These are phyloP conservation scores for Nemotelus pantherinus DNA, from an alignment of 2,888 invertebrate genomes.

Conservation along the genomic window DNA sequence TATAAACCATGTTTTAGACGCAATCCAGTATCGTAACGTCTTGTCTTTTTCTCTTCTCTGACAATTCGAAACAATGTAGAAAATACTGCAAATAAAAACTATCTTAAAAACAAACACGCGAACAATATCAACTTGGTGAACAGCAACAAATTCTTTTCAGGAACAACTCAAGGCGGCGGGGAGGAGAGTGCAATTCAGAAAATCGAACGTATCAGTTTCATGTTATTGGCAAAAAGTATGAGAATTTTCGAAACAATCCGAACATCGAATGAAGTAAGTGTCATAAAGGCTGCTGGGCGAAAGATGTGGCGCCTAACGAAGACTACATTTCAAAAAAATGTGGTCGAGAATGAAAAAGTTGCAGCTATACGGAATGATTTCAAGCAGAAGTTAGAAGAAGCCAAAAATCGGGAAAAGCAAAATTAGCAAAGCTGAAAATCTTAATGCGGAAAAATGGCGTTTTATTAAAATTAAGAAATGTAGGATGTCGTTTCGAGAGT, in stretches of 20 bases:
- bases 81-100: neutral
- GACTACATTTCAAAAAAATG: neutral
- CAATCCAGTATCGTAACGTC: constrained; percentile 4
- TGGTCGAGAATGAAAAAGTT: constrained; percentile 40
- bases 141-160: constrained; percentile 30
- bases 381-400: constrained; percentile 35
- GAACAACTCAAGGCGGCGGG: neutral
- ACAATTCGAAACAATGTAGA: neutral
- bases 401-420: constrained; percentile 13
- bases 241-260: constrained; percentile 2
- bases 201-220: constrained; percentile 19
- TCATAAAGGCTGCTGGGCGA: constrained; percentile 11
- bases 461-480: too few species aligned
- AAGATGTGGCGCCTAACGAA: neutral
- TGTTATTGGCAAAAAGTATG: constrained; percentile 10
- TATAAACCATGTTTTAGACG: neutral
- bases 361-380: constrained; percentile 22
- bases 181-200: constrained; percentile 21
- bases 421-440: neutral
- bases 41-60: neutral
- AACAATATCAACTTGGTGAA: constrained; percentile 33
- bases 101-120: neutral
- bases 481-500: too few species aligned
- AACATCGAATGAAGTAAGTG: constrained; percentile 43
- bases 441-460: neutral